Conservation (phyloP, 1,140 invertebrate genomes). For the Cydia splendana region DNA sequence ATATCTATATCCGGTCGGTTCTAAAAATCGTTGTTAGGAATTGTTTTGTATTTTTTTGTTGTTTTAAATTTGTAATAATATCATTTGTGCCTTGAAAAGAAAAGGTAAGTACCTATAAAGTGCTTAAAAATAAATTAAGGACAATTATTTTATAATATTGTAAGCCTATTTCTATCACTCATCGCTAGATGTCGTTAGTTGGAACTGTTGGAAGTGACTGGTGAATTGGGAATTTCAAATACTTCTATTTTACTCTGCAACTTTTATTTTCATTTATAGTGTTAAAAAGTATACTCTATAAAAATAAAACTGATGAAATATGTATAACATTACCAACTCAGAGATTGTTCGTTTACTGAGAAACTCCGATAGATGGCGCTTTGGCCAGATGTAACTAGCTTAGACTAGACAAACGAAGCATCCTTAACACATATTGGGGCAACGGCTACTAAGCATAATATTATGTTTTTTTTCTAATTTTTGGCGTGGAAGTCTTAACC, state of each 20-base stretch:
- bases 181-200: not conserved
- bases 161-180: not conserved
- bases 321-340: not conserved
- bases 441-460: not conserved
- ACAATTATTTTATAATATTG: not conserved
- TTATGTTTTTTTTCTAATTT: slow-evolving; percentile 17
- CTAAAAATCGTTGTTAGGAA: too few relatives aligned
- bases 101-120: too few relatives aligned
- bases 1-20: too few relatives aligned
- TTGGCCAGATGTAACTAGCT: not conserved
- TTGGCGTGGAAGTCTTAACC: not conserved
- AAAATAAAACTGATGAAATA: not conserved
- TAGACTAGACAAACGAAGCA: not conserved
- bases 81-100: too few relatives aligned
- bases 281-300: not conserved
- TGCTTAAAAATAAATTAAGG: not conserved
- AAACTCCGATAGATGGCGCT: not conserved
- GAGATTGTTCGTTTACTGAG: not conserved
- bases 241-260: too few relatives aligned
- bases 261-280: too few relatives aligned
- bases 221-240: too few relatives aligned
- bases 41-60: too few relatives aligned
- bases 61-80: too few relatives aligned
- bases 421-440: not conserved
- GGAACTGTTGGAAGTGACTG: too few relatives aligned